phyloP scores from a whole-genome alignment of 2,113 vertebrate genomes.

The Calidris pugnax region DNA sequence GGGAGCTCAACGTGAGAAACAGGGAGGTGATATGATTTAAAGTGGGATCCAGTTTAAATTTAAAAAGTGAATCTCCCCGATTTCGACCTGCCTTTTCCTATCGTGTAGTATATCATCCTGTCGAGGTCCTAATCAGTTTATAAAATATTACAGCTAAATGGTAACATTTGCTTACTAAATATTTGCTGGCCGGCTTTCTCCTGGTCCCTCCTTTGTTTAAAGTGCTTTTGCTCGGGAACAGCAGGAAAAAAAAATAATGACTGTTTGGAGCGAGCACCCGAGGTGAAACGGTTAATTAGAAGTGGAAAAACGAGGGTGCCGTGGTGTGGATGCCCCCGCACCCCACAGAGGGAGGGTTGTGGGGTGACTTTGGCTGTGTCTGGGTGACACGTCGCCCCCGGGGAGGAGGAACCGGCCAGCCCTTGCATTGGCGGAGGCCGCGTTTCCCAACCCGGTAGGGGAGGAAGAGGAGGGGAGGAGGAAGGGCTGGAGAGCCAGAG shows the following conservation, averaged over 20 bases:
- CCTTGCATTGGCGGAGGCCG: not conserved
- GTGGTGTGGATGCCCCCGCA: fast-evolving
- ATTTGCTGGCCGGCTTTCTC: fast-evolving
- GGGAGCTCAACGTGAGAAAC: not conserved
- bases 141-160: not conserved
- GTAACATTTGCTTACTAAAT: not conserved
- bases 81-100: not conserved
- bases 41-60: not conserved
- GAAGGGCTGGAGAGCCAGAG: not conserved
- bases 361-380: not conserved
- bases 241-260: not conserved
- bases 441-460: not conserved
- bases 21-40: not conserved
- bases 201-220: not conserved
- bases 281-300: not conserved
- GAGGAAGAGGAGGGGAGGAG: not conserved
- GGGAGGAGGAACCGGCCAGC: not conserved
- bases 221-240: not conserved
- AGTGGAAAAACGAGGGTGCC: not conserved
- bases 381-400: not conserved
- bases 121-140: not conserved
- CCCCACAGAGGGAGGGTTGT: fast-evolving
- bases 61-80: not conserved
- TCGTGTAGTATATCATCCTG: fast-evolving
- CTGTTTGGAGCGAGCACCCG: not conserved